Conservation (phyloP, 2,888 invertebrate genomes). For the Drosophila dives region DNA sequence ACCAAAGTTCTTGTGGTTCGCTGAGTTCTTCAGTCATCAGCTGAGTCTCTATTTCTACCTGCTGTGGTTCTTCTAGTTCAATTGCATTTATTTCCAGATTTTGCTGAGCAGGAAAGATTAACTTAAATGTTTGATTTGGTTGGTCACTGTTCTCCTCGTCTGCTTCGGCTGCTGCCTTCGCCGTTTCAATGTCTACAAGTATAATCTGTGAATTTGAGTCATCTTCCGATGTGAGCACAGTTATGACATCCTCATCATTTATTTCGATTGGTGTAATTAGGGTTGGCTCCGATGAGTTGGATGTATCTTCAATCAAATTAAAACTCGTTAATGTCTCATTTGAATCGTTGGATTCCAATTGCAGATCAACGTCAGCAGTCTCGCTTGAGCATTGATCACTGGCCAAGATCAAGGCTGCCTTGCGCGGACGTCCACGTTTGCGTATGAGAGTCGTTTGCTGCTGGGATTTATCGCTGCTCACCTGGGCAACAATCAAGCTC, state of each 20-base stretch:
- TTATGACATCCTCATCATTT: constrained; percentile 37
- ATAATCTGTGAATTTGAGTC: constrained; percentile 52
- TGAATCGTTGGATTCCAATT: constrained; percentile 49
- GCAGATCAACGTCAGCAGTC: constrained; percentile 2
- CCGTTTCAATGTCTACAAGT: constrained; percentile 43
- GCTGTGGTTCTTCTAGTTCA: neutral
- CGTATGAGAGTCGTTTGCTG: constrained; percentile 24
- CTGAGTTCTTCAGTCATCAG: constrained; percentile 17
- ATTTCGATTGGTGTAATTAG: constrained; percentile 12
- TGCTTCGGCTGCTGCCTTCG: neutral
- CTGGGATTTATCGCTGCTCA: constrained; percentile 62
- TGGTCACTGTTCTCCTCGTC: neutral
- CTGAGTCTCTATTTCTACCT: neutral
- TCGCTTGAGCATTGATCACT: constrained; percentile 22
- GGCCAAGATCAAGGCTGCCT: constrained; percentile 12
- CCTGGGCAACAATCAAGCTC: constrained; percentile 80
- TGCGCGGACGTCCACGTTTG: constrained; percentile 74
- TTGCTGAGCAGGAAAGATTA: constrained; percentile 29
- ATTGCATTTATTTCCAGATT: neutral
- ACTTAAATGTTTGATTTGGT: constrained; percentile 23
- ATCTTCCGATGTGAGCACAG: constrained; percentile 29
- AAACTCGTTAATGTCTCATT: constrained; percentile 24
- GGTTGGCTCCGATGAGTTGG: constrained; percentile 1
- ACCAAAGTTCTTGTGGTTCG: constrained; percentile 15
- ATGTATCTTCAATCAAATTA: constrained; percentile 12